Evolutionary conservation across 2,797 vertebrate genomes (phyloP).

Genomic region (Scolopax rusticola): DNA sequence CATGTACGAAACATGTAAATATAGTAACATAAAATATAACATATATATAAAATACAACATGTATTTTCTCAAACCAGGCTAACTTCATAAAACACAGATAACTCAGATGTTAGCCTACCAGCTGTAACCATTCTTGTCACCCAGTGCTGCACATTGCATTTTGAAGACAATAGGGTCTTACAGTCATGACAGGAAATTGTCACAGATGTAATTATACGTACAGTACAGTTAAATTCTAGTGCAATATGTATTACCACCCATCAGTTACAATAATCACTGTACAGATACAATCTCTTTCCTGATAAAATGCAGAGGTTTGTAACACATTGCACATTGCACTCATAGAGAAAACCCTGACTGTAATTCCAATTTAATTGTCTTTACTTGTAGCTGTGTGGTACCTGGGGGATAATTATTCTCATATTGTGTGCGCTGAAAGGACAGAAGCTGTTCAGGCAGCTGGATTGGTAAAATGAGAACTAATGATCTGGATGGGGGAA

Average conservation of each 20-base stretch:
- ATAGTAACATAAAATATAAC: too few species aligned
- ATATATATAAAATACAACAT: neutral
- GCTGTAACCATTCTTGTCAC: neutral
- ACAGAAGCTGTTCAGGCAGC: neutral
- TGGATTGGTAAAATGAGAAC: neutral
- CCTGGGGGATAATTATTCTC: neutral
- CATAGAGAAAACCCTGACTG: neutral
- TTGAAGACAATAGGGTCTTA: neutral
- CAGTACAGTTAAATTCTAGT: neutral
- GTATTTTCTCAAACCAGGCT: neutral
- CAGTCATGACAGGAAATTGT: neutral
- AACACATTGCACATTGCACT: neutral
- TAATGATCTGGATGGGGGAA: neutral
- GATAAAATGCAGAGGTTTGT: neutral
- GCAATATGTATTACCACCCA: neutral
- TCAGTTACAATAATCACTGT: neutral
- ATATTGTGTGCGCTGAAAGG: neutral
- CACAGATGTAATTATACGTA: neutral
- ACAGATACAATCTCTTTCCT: conserved; percentile 23
- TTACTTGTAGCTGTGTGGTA: neutral
- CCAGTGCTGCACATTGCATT: rapidly evolving
- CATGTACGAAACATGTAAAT: too few species aligned
- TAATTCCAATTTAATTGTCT: neutral
- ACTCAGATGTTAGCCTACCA: neutral
- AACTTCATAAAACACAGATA: neutral